These are phyloP conservation scores for Xenopus petersii DNA, from an alignment of 2,797 vertebrate species.

Conservation along the genomic window DNA sequence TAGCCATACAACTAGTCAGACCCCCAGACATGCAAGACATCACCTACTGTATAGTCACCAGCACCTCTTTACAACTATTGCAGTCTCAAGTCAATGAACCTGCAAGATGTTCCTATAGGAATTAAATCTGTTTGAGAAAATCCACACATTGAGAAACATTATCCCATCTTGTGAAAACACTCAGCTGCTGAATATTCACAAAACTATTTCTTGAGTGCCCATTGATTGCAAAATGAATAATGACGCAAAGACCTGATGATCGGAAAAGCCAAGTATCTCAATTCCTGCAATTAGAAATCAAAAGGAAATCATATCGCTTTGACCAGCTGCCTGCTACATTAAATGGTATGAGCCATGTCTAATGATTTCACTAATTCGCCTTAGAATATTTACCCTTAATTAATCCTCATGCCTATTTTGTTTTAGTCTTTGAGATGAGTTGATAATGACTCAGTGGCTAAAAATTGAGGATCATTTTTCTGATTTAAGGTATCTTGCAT, in stretches of 20 bases:
- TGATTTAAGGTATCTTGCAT: too few relatives aligned
- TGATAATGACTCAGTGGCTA: too few relatives aligned
- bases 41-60: too few relatives aligned
- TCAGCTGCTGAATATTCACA: constrained; percentile 8
- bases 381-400: constrained; percentile 1
- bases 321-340: constrained; percentile 14
- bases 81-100: too few relatives aligned
- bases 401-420: not conserved
- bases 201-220: not conserved
- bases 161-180: not conserved
- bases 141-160: not conserved
- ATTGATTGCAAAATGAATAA: constrained; percentile 24
- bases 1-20: too few relatives aligned
- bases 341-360: not conserved
- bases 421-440: not conserved
- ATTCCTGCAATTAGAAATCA: constrained; percentile 18
- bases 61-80: too few relatives aligned
- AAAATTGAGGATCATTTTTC: too few relatives aligned
- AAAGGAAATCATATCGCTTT: constrained; percentile 10
- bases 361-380: not conserved
- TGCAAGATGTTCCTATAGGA: too few relatives aligned
- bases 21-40: too few relatives aligned
- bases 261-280: not conserved
- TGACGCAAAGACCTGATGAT: not conserved
- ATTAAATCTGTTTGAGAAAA: too few relatives aligned